Conservation (phyloP, 2,888 invertebrate genomes). For the Drosophila acutilabella region DNA sequence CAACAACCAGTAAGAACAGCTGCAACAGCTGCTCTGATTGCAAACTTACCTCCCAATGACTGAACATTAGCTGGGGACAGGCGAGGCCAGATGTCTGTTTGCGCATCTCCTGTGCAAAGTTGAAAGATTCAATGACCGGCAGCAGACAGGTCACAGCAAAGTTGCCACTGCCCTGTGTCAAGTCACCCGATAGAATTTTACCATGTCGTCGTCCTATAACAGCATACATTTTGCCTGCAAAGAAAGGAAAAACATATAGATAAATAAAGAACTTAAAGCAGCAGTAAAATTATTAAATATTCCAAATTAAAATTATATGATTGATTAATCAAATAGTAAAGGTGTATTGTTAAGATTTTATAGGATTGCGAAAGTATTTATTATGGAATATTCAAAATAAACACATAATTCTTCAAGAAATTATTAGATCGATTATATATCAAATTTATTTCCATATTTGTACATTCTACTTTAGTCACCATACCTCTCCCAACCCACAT, state of each 20-base stretch:
- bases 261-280: background rate
- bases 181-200: constrained; percentile 94
- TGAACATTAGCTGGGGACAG: constrained; percentile 97
- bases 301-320: too few relatives aligned
- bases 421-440: background rate
- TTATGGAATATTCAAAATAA: too few relatives aligned
- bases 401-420: background rate
- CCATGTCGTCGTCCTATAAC: constrained; percentile 95
- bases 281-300: background rate
- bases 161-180: constrained; percentile 95
- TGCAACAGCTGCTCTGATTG: constrained; percentile 42
- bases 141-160: constrained; percentile 95
- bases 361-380: too few relatives aligned
- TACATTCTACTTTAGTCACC: too few relatives aligned
- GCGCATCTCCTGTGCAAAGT: constrained; percentile 96
- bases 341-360: too few relatives aligned
- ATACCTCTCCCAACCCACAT: too few relatives aligned
- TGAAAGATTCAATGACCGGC: constrained; percentile 98
- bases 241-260: background rate
- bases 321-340: too few relatives aligned
- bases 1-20: constrained; percentile 17
- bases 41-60: constrained; percentile 96
- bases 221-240: constrained; percentile 94
- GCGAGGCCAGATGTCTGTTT: constrained; percentile 98
- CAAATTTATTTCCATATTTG: too few relatives aligned